These are phyloP conservation scores for Diorhabda carinulata DNA, from an alignment of 1,140 invertebrate genomes.

Conservation along the genomic window DNA sequence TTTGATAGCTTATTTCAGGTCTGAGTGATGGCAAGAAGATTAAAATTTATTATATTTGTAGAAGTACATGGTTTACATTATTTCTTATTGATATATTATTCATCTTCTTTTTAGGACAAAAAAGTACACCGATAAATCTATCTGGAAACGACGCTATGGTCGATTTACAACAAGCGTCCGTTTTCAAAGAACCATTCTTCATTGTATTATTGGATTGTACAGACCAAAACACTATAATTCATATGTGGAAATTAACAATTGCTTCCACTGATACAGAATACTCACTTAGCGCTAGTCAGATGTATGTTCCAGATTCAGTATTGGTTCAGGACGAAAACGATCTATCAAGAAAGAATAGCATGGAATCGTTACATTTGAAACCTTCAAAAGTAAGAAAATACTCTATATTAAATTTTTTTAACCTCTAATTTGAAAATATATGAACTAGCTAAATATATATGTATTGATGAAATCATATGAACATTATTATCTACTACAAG, in stretches of 20 bases:
- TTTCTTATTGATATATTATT: not conserved
- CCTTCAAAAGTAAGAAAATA: slow-evolving; percentile 35
- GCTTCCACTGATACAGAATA: slow-evolving; percentile 58
- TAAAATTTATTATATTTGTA: too few relatives aligned
- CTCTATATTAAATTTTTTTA: not conserved
- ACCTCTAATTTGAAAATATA: too few relatives aligned
- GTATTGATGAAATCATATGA: too few relatives aligned
- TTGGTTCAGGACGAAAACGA: slow-evolving; percentile 81
- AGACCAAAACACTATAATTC: slow-evolving; percentile 76
- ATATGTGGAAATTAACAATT: slow-evolving; percentile 94
- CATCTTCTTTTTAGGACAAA: slow-evolving; percentile 39
- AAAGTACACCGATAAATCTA: slow-evolving; percentile 45
- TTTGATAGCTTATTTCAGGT: too few relatives aligned
- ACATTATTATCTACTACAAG: too few relatives aligned
- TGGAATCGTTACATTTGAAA: slow-evolving; percentile 45
- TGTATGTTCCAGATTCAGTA: slow-evolving; percentile 86
- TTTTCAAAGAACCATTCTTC: slow-evolving; percentile 94
- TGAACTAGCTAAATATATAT: too few relatives aligned
- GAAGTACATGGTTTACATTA: too few relatives aligned
- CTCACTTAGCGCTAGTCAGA: slow-evolving; percentile 59
- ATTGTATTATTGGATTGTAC: slow-evolving; percentile 89
- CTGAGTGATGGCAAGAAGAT: too few relatives aligned
- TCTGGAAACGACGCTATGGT: slow-evolving; percentile 72
- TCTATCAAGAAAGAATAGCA: slow-evolving; percentile 43
- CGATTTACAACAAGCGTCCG: slow-evolving; percentile 76